Evolutionary conservation across 2,113 vertebrate species (phyloP).

Genomic region (Hemichromis elongatus): DNA sequence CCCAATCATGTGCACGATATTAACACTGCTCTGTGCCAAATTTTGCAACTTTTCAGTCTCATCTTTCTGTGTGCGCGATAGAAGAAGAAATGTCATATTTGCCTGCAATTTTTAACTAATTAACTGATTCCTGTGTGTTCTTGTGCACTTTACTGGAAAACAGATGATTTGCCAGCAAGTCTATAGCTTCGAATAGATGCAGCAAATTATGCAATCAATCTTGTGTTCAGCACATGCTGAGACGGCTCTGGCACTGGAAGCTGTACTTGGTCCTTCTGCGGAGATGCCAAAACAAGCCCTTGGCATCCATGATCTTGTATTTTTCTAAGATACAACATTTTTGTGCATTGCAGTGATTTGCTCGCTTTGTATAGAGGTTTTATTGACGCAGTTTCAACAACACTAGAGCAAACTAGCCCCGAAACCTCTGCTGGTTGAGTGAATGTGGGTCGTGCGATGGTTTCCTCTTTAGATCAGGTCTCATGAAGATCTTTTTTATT

Average conservation of each 20-base stretch:
- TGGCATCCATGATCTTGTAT: not conserved
- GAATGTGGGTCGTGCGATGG: not conserved
- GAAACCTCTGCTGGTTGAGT: not conserved
- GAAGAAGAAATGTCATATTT: not conserved
- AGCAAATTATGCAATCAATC: conserved; percentile 7
- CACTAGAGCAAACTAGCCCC: conserved; percentile 3
- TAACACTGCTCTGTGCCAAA: not conserved
- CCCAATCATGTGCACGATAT: not conserved
- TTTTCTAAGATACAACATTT: not conserved
- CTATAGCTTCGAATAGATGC: not conserved
- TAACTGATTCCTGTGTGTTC: not conserved
- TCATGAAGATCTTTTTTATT: not conserved
- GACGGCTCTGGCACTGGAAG: not conserved
- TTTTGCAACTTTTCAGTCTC: not conserved
- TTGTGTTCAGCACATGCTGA: conserved; percentile 5
- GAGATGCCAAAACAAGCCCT: conserved; percentile 9
- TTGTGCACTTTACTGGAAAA: not conserved
- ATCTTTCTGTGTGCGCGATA: not conserved
- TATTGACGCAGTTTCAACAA: not conserved
- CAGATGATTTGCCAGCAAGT: not conserved
- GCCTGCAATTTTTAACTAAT: not conserved
- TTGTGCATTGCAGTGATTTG: not conserved
- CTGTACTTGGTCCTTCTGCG: not conserved
- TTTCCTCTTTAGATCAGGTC: conserved; percentile 9
- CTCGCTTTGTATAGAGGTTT: not conserved